Percentiles rank a stretch among this genome's conserved stretches.
phyloP scores from a whole-genome alignment of 2,113 vertebrate species.

The Artemisiospiza belli region DNA sequence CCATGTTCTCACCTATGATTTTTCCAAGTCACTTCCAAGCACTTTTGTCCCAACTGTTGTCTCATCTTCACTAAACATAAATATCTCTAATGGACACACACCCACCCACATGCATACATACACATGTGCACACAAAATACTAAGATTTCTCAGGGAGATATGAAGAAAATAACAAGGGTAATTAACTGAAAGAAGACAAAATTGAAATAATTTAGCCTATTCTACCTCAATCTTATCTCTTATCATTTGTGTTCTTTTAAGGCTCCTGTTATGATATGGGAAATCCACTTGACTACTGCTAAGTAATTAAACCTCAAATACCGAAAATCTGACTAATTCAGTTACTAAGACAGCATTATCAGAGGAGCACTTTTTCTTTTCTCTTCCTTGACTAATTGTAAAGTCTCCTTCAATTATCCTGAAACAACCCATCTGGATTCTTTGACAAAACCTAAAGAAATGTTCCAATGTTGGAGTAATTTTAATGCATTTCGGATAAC shows the following conservation, averaged over 20 bases:
- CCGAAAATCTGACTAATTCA: background rate
- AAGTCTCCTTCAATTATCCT: background rate
- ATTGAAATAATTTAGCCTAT: background rate
- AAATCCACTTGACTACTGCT: background rate
- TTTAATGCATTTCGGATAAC: background rate
- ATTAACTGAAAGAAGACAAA: background rate
- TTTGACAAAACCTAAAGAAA: background rate
- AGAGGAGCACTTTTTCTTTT: background rate
- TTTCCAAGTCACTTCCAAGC: background rate
- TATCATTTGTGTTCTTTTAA: background rate
- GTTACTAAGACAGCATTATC: background rate
- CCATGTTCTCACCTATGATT: background rate
- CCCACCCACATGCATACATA: too few relatives aligned
- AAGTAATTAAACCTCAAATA: background rate
- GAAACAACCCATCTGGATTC: background rate
- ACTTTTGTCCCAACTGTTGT: background rate
- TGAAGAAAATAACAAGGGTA: background rate
- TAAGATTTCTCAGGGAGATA: background rate
- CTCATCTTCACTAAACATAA: background rate
- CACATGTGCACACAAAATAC: background rate
- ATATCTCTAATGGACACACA: background rate
- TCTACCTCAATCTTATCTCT: background rate
- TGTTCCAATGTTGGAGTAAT: background rate
- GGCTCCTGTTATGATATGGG: background rate
- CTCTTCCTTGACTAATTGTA: background rate